Base-by-base conservation (phyloP, 1,140 invertebrate genomes). In the Laupala kohalensis region DNA sequence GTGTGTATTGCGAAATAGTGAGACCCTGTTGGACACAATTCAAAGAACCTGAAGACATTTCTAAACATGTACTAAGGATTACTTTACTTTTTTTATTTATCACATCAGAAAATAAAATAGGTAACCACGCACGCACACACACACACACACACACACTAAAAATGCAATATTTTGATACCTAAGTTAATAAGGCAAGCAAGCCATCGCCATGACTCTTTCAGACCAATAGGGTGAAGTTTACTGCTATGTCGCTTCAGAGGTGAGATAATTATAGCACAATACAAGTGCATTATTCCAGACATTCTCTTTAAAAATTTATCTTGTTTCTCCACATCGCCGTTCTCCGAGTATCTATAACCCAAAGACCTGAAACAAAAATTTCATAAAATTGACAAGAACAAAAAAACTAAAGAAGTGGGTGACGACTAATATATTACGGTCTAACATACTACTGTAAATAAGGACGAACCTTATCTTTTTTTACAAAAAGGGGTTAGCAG, bases 261-360 rank as follows among this genome's bases (percentile, higher is more conserved):
- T 3, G 71, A 53, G 25, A 92, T 86, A 71, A 93, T 84, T 25
- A 95, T 88, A 1, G 94, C 89, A 72, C 89, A 88, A 79, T 90
- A 92, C 0, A 97, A 81, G 74, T 88, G 84, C 76, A 92, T 89
- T 25, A 93, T 83, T 28, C 93, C 93, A 6, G 90, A 89, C 85
- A 95, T 92, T 70, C 91, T 83, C 77, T 92, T 93, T 12, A 95
- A 78, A 80, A 90, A 95, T 76, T 90, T 89, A 69, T 93, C 90
- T 75, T 94, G 90, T 67, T 88, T 86, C 77, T 96, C 93, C 28
- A 92, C 81, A 72, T 83, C 84, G 15, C 87, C 90, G 71, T 89
- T 85, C 68, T 86, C 85, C 74, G 80, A 84, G 75, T 87, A 81
- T 15, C 76, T 77, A 76, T 88, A 88, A 1, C 86, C 87, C n/a